A percentile compares a stretch with the other conserved stretches of the same genome.
phyloP scores from a whole-genome alignment of 2,113 vertebrate genomes.

The Ailurus styani region DNA sequence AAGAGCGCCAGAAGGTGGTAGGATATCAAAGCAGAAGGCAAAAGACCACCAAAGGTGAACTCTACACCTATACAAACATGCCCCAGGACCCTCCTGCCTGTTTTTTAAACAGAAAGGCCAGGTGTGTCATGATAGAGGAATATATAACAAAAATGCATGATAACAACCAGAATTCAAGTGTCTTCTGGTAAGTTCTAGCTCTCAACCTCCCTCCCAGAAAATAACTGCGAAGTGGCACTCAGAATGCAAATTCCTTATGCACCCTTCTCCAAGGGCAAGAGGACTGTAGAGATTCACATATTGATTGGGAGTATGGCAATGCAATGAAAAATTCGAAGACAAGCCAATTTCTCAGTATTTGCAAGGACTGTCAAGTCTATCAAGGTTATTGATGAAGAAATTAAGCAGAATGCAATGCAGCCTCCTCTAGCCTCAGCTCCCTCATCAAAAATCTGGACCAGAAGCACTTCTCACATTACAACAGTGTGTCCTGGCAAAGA shows the following conservation, averaged over 20 bases:
- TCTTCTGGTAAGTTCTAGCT: background rate
- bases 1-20: background rate
- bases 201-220: background rate
- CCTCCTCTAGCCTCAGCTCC: background rate
- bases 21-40: background rate
- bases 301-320: constrained; percentile 46
- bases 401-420: constrained; percentile 26
- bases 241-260: constrained; percentile 30
- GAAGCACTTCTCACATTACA: background rate
- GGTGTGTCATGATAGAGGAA: background rate
- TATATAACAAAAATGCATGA: background rate
- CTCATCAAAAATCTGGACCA: background rate
- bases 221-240: constrained; percentile 9
- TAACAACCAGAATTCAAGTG: background rate
- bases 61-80: background rate
- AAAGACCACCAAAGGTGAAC: background rate
- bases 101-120: background rate
- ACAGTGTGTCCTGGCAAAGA: background rate
- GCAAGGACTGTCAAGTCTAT: constrained; percentile 44
- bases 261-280: constrained; percentile 51
- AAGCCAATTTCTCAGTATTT: constrained; percentile 44
- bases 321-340: constrained; percentile 53
- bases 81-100: background rate
- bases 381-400: constrained; percentile 62
- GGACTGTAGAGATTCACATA: constrained; percentile 36